Base-by-base conservation (phyloP, 1,140 invertebrate genomes). In the Rhynchophorus ferrugineus region DNA sequence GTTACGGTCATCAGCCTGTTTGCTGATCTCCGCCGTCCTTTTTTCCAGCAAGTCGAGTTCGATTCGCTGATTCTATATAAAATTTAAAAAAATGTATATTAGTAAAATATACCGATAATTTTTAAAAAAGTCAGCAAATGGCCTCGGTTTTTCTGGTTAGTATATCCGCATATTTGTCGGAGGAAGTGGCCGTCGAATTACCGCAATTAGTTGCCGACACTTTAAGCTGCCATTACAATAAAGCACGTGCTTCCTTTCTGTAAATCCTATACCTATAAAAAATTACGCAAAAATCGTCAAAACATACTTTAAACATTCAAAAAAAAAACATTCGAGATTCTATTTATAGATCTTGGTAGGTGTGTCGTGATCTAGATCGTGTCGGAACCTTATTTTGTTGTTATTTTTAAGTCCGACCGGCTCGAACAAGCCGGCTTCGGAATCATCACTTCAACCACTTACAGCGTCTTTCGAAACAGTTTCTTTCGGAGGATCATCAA, bases 11-110 rank as follows among this genome's bases (percentile, higher is more conserved):
- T 87, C 80, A 0, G 84, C 84, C 58, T 79, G 71, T 35, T 73
- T 73, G 7, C 79, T 73, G 3, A 90, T 73, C 43, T 83, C 78
- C 44, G 73, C 74, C 2, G 78, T 79, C 49, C 80, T 75, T 59
- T 87, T 80, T 61, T 82, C 81, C 11, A 88, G 54, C 3, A 80
- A 67, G 60, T 84, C 81, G 2, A 86, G 64, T 44, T 79, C 74
- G 38, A 70, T 66, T 54, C 82, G 79, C 52, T 82, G 77, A 49
- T 76, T 76, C 77, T 83, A n/a, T n/a, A n/a, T n/a, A n/a, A n/a
- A n/a, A n/a, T n/a, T n/a, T n/a, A 61, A 33, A 73, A 69, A 57
- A n/a, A 29, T n/a, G 16, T 36, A 36, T n/a, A 36, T 36, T 17
- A 7, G 2, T n/a, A n/a, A n/a, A n/a, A n/a, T n/a, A n/a, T n/a